Evolutionary conservation across 2,888 invertebrate genomes (phyloP), one percentile per base, ranked within the genome.

Genomic region (Nasonia oneida): DNA sequence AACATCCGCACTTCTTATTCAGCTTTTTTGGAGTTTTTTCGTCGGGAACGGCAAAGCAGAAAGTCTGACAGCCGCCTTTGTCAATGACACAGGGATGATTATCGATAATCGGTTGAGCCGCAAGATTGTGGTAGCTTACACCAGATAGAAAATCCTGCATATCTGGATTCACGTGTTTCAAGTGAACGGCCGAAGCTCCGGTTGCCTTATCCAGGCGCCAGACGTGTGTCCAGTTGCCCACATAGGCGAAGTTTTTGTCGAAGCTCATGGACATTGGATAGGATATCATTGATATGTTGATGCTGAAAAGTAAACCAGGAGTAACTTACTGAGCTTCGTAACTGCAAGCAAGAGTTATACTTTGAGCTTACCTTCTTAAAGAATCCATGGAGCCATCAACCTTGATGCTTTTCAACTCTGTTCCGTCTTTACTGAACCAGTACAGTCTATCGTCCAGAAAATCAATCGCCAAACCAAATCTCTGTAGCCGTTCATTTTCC

Each of bases 371-470:
- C 57, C 57, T 57, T 57, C 57, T 57, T 18, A 57, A 57, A 4
- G n/a, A 57, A 5, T 57, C 57, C 4, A 6, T 15, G 1, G 57
- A 57, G n/a, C 57, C 57, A 57, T 57, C n/a, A 6, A 57, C n/a
- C 2, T 18, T n/a, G n/a, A 18, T n/a, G n/a, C 57, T 57, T 15
- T 57, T 15, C 18, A 57, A n/a, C n/a, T 15, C n/a, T 57, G 57
- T 57, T n/a, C 57, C 57, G n/a, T n/a, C n/a, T 5, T 15, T 4
- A n/a, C 57, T n/a, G 57, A 57, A 57, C 84, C 84, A 86, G 50
- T 86, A 86, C 0, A 86, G 29, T 64, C 86, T 84, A 47, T 84
- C 70, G 0, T 78, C 15, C 0, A 39, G 39, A 12, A 53, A 81
- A 42, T 86, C 86, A 6, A 86, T 57, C 5, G 77, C 42, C 33